Base-by-base conservation (phyloP, 2,888 invertebrate species). In the Agrochola litura region DNA sequence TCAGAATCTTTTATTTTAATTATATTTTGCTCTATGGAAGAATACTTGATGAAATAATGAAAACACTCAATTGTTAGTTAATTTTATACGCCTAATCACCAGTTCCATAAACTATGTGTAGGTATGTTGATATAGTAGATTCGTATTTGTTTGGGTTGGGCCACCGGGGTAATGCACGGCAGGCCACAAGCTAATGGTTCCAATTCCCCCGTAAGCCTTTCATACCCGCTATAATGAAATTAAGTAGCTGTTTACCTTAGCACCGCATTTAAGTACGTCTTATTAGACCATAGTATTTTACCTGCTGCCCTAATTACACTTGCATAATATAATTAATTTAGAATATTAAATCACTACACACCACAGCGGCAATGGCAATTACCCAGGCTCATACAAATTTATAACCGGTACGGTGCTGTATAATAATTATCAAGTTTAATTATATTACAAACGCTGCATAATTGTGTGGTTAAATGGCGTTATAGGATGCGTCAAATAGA, bases 171-270 rank as follows among this genome's bases (percentile, higher is more conserved):
- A 77, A 77, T 82, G 76, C 82, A 82, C 82, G 80, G 67, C 56
- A 81, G 63, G 75, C 86, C 77, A 80, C 87, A 84, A 78, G 73
- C 81, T 84, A 82, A 84, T 83, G 82, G 84, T 89, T 89, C 85
- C 80, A 89, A 90, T 91, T 90, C 89, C 89, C 89, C 73, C 73
- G 79, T 85, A 88, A 83, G 79, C 88, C 83, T 89, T 90, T 83
- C 65, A 81, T 65, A 63, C 73, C 79, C 54, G 25, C 65, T 64
- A 46, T 77, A 70, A 74, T 69, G 75, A 85, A 82, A 79, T 81
- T 71, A 85, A 76, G 54, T 86, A 72, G 72, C 22, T 30, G 43
- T 68, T 54, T 63, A 68, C 49, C 43, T 58, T 66, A 66, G 67
- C 66, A 61, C 72, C 61, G 37, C 22, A 56, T 16, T 58, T 52